Conservation (phyloP, 2,888 invertebrate species). For the Chromoteleia sp. region DNA sequence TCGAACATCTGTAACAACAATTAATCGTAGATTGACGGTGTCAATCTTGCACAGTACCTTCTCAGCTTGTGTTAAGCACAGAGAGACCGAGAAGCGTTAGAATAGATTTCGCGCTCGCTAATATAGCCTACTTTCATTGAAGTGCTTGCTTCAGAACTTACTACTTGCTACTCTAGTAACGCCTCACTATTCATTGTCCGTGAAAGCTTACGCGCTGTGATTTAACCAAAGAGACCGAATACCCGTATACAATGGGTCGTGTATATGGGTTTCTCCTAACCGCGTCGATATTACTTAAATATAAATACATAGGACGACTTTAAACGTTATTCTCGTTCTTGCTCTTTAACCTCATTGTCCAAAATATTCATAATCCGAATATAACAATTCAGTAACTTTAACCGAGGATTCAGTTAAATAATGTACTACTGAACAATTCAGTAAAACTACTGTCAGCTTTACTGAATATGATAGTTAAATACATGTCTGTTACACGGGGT, state of each 20-base stretch:
- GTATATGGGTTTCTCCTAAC: conserved; percentile 11
- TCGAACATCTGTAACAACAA: background rate
- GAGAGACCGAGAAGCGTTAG: background rate
- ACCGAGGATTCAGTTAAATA: too few species aligned
- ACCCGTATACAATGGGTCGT: conserved; percentile 4
- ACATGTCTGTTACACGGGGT: too few species aligned
- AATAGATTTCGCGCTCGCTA: conserved; percentile 12
- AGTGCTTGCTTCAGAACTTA: conserved; percentile 22
- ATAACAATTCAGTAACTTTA: conserved; percentile 2
- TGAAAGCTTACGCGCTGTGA: conserved; percentile 13
- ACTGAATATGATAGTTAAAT: too few species aligned
- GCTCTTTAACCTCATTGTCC: conserved; percentile 1
- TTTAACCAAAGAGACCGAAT: background rate
- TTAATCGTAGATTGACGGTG: background rate
- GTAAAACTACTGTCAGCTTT: too few species aligned
- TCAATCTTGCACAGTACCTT: background rate
- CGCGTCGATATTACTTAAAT: conserved; percentile 7
- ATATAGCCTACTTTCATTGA: conserved; percentile 25
- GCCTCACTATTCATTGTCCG: conserved; percentile 13
- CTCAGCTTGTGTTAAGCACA: background rate
- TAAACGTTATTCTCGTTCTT: conserved; percentile 16
- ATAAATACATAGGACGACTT: conserved; percentile 1
- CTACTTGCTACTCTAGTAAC: conserved; percentile 8
- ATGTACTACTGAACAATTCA: too few species aligned
- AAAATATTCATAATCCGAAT: background rate